Evolutionary conservation across 2,888 invertebrate species (phyloP), one percentile per base, ranked within the genome.

Genomic region (Cremastinae sp.): DNA sequence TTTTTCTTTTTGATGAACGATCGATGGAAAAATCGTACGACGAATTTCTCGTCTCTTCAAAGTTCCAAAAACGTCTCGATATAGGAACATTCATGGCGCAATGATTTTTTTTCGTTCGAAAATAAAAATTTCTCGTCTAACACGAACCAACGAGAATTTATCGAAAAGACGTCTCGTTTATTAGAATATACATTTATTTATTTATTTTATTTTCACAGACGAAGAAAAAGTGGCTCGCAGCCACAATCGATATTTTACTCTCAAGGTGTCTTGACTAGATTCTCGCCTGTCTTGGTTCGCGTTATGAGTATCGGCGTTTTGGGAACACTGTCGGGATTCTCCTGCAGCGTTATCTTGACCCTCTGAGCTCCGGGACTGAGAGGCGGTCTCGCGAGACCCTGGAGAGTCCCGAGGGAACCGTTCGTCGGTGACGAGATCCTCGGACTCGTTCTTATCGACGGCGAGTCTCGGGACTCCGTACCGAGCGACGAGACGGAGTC

Each of bases 241-340:
- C 39, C 53, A 47, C 18, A 47, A 28, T 47, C 45, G 9, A 41
- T 61, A 41, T 22, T 49, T 28, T 22, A 43, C 14, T 39, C 66
- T 84, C 83, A 90, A 69, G 93, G 90, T 58, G 93, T 92, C 80
- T 94, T 95, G 86, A 95, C 93, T 82, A 95, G 93, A 82, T 94
- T 94, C 79, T 94, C 94, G 80, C 95, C 95, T 78, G 94, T 94
- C 88, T 94, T 94, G 59, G 95, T 93, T 89, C 95, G 93, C 84
- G 94, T 95, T 85, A 96, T 94, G 87, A 96, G 91, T 88, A 95
- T 92, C 37, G 96, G 96, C n/a, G 95, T 95, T 90, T 94, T 95
- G 53, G 95, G 95, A 56, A 91, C 89, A 66, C 91, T 91, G 85
- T 94, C 94, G 1, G 94, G 94, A 72, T 94, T 94, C 88, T 95